A percentile compares a stretch with the other conserved stretches of the same genome.
Evolutionary conservation across 2,797 vertebrate genomes (phyloP).

Genomic region (Capromys pilorides): DNA sequence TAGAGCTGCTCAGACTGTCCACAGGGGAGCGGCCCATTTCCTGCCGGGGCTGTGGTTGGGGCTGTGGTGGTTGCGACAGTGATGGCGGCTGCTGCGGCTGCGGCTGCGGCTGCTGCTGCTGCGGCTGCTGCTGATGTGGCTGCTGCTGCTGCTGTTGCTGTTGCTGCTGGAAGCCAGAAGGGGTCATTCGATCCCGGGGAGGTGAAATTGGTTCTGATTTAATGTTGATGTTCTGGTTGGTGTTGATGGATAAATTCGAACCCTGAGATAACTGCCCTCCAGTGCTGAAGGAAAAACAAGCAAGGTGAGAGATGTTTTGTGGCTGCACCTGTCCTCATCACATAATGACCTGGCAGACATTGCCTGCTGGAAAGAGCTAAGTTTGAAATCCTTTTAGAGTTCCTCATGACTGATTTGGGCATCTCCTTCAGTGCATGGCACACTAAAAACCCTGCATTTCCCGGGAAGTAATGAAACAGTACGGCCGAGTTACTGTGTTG

Average conservation of each 20-base stretch:
- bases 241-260: conserved; percentile 96
- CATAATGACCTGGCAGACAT: not conserved
- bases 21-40: conserved; percentile 97
- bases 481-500: not conserved
- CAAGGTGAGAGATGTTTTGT: not conserved
- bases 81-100: conserved; percentile 76
- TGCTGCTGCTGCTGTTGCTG: conserved; percentile 86
- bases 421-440: not conserved
- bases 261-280: conserved; percentile 98
- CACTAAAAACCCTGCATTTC: not conserved
- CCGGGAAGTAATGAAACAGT: not conserved
- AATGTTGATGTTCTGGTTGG: conserved; percentile 98
- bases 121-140: conserved; percentile 85
- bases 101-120: conserved; percentile 87
- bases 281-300: conserved; percentile 86
- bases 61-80: conserved; percentile 85
- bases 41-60: conserved; percentile 89
- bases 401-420: not conserved
- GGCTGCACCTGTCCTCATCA: rapidly evolving
- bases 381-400: not conserved
- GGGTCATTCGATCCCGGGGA: conserved; percentile 94
- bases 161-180: conserved; percentile 92
- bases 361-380: not conserved
- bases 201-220: conserved; percentile 99
- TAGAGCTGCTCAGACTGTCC: conserved; percentile 99